Evolutionary conservation across 2,888 invertebrate genomes (phyloP).

Genomic region (Thysanoteuthis rhombus): DNA sequence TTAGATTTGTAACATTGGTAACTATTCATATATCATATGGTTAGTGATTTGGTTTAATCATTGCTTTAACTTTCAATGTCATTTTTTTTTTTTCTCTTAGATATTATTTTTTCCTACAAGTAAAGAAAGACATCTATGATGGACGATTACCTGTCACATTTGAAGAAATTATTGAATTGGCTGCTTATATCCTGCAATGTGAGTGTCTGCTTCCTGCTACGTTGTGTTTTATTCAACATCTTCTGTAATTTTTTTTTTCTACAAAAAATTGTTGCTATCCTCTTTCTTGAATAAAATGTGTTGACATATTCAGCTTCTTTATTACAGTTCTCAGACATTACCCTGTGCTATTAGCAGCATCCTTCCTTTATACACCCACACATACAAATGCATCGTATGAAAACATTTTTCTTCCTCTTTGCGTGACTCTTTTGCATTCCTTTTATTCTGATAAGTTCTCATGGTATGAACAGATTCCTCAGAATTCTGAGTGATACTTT

Average conservation of each 20-base stretch:
- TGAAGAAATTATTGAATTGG: slow-evolving; percentile 90
- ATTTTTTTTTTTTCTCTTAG: slow-evolving; percentile 70
- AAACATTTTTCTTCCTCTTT: neutral
- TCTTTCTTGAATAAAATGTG: neutral
- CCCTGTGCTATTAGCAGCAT: neutral
- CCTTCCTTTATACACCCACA: neutral
- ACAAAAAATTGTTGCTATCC: neutral
- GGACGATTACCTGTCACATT: slow-evolving; percentile 90
- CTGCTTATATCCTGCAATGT: slow-evolving; percentile 94
- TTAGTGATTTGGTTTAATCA: neutral
- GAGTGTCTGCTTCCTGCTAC: slow-evolving; percentile 71
- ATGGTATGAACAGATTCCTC: neutral
- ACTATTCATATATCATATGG: neutral
- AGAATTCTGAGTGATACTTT: neutral
- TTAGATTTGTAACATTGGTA: too few species aligned
- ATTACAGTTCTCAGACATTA: neutral
- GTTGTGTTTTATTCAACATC: neutral
- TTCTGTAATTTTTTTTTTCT: neutral
- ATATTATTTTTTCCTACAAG: slow-evolving; percentile 96
- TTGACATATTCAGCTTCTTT: too few species aligned
- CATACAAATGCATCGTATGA: neutral
- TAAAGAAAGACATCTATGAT: slow-evolving; percentile 94
- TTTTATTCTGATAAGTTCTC: neutral
- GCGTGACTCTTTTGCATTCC: neutral
- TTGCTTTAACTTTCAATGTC: neutral